Conservation (phyloP, 2,888 invertebrate genomes). For the Harpagoxenus sublaevis region DNA sequence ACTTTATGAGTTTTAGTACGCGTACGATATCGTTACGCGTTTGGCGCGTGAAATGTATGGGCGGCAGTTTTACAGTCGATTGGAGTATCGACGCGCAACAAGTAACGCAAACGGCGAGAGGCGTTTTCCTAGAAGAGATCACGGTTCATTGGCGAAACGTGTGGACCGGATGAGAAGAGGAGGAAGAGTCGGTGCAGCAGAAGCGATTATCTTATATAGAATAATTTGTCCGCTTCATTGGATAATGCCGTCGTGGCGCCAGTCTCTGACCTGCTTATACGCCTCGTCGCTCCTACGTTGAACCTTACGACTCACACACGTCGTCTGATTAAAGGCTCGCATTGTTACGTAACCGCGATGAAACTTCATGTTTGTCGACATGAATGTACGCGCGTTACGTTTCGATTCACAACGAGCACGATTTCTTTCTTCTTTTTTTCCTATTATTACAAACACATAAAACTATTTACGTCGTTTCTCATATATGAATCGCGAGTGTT, state of each 20-base stretch:
- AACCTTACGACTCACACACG: constrained; percentile 61
- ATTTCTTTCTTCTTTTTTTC: constrained; percentile 33
- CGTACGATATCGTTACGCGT: constrained; percentile 7
- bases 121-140: constrained; percentile 71
- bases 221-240: constrained; percentile 79
- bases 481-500: neutral
- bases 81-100: constrained; percentile 47
- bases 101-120: constrained; percentile 49
- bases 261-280: constrained; percentile 72
- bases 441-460: neutral
- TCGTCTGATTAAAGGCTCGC: constrained; percentile 33
- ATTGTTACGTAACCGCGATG: constrained; percentile 46
- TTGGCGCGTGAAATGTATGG: constrained; percentile 21
- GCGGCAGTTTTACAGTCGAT: constrained; percentile 50
- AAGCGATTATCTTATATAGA: constrained; percentile 78
- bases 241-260: constrained; percentile 81
- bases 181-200: constrained; percentile 69
- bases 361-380: constrained; percentile 43
- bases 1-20: constrained; percentile 27
- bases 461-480: neutral
- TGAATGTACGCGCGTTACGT: constrained; percentile 40
- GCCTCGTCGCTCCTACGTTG: constrained; percentile 63
- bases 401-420: constrained; percentile 50
- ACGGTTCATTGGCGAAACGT: constrained; percentile 63
- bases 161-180: constrained; percentile 64